phyloP scores from a whole-genome alignment of 2,888 invertebrate genomes.

The Teinopalpus imperialis region DNA sequence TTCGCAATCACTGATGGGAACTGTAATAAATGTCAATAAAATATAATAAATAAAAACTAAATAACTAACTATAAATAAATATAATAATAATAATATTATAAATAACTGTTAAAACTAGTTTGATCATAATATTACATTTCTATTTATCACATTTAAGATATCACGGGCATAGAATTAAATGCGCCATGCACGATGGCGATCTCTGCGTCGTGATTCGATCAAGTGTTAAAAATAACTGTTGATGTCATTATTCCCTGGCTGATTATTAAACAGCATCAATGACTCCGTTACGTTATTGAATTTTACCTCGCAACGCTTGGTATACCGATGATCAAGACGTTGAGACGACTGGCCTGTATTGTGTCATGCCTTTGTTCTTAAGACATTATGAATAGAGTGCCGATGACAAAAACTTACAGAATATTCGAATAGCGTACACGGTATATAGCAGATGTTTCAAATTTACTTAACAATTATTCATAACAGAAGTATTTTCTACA shows the following conservation, averaged over 20 bases:
- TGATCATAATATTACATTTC: too few species aligned
- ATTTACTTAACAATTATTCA: too few species aligned
- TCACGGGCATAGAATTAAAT: too few species aligned
- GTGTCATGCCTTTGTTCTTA: conserved; percentile 20
- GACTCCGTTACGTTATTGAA: conserved; percentile 10
- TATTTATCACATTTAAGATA: too few species aligned
- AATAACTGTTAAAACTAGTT: too few species aligned
- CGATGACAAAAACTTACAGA: conserved; percentile 1
- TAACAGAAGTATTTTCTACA: too few species aligned
- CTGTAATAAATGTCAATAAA: too few species aligned
- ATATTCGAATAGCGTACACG: neutral
- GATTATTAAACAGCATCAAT: conserved; percentile 14
- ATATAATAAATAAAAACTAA: too few species aligned
- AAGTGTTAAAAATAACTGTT: conserved; percentile 20
- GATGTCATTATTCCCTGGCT: conserved; percentile 20
- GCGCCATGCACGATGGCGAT: too few species aligned
- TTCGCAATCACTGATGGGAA: too few species aligned
- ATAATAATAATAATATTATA: too few species aligned
- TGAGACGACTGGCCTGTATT: neutral
- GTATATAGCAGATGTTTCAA: conserved; percentile 1
- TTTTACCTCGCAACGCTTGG: neutral
- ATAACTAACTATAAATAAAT: too few species aligned
- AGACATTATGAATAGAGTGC: neutral
- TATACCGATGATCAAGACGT: conserved; percentile 5
- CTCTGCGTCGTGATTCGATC: conserved; percentile 17